Evolutionary conservation across 2,888 invertebrate species (phyloP), one percentile per base, ranked within the genome.

Genomic region (Phania funesta): DNA sequence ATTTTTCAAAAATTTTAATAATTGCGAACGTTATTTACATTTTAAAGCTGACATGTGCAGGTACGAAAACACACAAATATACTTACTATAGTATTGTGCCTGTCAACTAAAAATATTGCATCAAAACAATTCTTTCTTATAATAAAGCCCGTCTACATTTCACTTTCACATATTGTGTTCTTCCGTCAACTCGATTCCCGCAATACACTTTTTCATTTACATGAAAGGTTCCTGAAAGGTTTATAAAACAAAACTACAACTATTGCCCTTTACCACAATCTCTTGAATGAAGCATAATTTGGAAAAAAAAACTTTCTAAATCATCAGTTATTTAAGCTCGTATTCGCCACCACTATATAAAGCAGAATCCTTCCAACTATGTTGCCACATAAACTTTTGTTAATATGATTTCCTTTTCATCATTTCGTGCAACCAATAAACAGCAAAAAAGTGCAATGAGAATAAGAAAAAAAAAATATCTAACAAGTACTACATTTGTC

Each of bases 191-290:
- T 5, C 26, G 6, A 26, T 26, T 26, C 26, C 3, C 3, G 26
- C 26, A 26, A 26, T 5, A 6, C 4, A 26, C 3, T 26, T 26
- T 26, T 26, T 6, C 26, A 26, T 26, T 26, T 26, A 6, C 41
- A 9, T 41, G 5, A 44, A n/a, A 20, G 22, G 13, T 41, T 68
- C 29, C 29, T 29, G 11, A 54, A 54, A 50, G 4, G 46, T 35
- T 16, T 46, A n/a, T n/a, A n/a, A n/a, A n/a, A n/a, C n/a, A n/a
- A n/a, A n/a, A n/a, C n/a, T n/a, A n/a, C n/a, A n/a, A n/a, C n/a
- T n/a, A 16, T 50, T 48, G 64, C 46, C n/a, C 22, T 52, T 68
- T 70, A 35, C 13, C n/a, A 7, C 46, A 48, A 68, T 32, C 68
- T 56, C 32, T 56, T 56, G 44, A 67, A 68, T 46, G 29, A n/a